Percentiles rank a stretch among this genome's conserved stretches.
Evolutionary conservation across 2,888 invertebrate species (phyloP).

Genomic region (Keiferia lycopersicella): DNA sequence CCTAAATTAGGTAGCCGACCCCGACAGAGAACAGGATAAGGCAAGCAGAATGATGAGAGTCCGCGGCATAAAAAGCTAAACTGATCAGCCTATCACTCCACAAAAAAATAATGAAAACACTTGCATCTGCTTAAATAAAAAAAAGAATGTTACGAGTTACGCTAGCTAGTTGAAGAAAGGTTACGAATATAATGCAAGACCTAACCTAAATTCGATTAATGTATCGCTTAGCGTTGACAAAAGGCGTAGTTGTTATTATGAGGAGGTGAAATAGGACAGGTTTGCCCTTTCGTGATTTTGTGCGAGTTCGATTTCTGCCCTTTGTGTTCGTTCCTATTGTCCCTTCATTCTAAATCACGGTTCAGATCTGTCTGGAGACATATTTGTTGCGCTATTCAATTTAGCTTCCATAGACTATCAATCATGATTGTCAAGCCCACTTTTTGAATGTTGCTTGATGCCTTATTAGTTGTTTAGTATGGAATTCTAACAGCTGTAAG

Average conservation of each 20-base stretch:
- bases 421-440: neutral
- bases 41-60: too few relatives aligned
- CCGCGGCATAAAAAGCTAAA: too few relatives aligned
- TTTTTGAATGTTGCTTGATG: neutral
- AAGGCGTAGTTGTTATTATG: neutral
- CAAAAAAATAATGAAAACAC: too few relatives aligned
- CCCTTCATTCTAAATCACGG: constrained; percentile 11
- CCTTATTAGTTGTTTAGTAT: too few relatives aligned
- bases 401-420: neutral
- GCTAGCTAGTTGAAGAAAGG: too few relatives aligned
- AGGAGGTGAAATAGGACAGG: constrained; percentile 2
- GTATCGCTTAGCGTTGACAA: neutral
- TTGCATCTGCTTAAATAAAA: too few relatives aligned
- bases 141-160: too few relatives aligned
- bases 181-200: too few relatives aligned
- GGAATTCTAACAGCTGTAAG: too few relatives aligned
- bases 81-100: too few relatives aligned
- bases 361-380: neutral
- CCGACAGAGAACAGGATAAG: too few relatives aligned
- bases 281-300: constrained; percentile 11
- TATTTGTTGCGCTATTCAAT: neutral
- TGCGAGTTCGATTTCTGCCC: constrained; percentile 1
- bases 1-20: too few relatives aligned
- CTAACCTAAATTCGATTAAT: neutral
- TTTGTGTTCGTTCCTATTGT: constrained; percentile 14